Evolutionary conservation across 2,113 vertebrate genomes (phyloP).

Genomic region (Embiotoca jacksoni): DNA sequence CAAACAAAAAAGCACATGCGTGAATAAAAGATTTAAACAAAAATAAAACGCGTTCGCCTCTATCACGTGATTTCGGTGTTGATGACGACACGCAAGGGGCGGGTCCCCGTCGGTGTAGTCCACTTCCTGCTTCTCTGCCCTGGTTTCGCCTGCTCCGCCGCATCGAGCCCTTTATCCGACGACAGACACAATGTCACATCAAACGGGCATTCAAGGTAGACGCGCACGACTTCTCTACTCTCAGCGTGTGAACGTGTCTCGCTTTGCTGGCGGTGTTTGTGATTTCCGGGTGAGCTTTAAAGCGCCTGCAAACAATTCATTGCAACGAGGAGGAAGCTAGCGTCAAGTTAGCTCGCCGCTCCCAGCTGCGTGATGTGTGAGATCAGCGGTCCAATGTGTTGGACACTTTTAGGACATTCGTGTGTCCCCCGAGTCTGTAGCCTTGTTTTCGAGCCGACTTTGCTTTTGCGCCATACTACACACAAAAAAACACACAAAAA

Average conservation of each 20-base stretch:
- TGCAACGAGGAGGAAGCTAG: slow-evolving; percentile 49
- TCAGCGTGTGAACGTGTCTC: accelerated
- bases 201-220: slow-evolving; percentile 96
- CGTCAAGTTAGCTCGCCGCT: slow-evolving; percentile 63
- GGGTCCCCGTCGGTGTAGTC: slow-evolving; percentile 56
- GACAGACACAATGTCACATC: slow-evolving; percentile 90
- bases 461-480: neutral
- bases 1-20: too few relatives aligned
- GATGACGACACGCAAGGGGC: slow-evolving; percentile 58
- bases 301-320: slow-evolving; percentile 18
- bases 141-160: slow-evolving; percentile 71
- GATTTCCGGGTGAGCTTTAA: neutral
- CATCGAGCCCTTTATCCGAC: slow-evolving; percentile 60
- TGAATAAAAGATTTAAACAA: too few relatives aligned
- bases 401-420: slow-evolving; percentile 23
- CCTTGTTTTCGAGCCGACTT: neutral
- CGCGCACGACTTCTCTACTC: neutral
- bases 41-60: neutral
- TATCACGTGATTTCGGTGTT: slow-evolving; percentile 32
- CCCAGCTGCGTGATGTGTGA: slow-evolving; percentile 65
- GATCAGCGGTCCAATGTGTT: slow-evolving; percentile 35
- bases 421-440: neutral
- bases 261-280: accelerated
- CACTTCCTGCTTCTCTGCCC: slow-evolving; percentile 81
- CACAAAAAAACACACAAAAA: too few relatives aligned